Percentiles rank a stretch among this genome's conserved stretches.
These are phyloP conservation scores for Sphaerophoria taeniata DNA, from an alignment of 2,888 invertebrate genomes.

Conservation along the genomic window DNA sequence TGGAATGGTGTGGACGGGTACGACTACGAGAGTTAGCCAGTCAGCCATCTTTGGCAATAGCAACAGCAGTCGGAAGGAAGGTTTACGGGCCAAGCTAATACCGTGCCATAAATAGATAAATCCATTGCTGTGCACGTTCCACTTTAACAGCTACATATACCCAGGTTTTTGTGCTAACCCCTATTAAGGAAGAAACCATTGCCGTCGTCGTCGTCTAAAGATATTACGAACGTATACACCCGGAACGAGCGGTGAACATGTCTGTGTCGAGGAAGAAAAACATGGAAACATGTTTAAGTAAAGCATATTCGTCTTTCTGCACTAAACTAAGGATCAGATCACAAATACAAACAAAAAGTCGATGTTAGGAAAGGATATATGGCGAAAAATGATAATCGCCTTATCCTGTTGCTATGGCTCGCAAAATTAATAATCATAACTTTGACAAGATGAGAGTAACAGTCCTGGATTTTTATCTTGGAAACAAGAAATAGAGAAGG, in stretches of 20 bases:
- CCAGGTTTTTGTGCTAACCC: constrained; percentile 15
- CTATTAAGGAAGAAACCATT: constrained; percentile 18
- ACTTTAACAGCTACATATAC: constrained; percentile 42
- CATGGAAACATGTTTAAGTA: too few species aligned
- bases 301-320: too few species aligned
- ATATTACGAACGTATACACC: too few species aligned
- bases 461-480: background rate
- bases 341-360: constrained; percentile 8
- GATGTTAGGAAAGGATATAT: constrained; percentile 56
- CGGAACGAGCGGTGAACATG: too few species aligned
- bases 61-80: constrained; percentile 3
- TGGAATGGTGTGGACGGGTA: background rate
- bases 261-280: too few species aligned
- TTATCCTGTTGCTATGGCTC: constrained; percentile 73
- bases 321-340: too few species aligned
- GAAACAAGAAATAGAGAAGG: background rate
- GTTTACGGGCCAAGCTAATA: background rate
- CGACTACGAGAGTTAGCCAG: background rate
- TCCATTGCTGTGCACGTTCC: constrained; percentile 50
- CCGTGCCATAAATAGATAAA: constrained; percentile 59
- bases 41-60: background rate
- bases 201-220: background rate
- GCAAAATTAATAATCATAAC: constrained; percentile 71
- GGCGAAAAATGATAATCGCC: constrained; percentile 71
- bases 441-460: constrained; percentile 22